Percentiles rank a stretch among this genome's conserved stretches.
Conservation (phyloP, 2,113 vertebrate genomes). For the Tinamus guttatus region DNA sequence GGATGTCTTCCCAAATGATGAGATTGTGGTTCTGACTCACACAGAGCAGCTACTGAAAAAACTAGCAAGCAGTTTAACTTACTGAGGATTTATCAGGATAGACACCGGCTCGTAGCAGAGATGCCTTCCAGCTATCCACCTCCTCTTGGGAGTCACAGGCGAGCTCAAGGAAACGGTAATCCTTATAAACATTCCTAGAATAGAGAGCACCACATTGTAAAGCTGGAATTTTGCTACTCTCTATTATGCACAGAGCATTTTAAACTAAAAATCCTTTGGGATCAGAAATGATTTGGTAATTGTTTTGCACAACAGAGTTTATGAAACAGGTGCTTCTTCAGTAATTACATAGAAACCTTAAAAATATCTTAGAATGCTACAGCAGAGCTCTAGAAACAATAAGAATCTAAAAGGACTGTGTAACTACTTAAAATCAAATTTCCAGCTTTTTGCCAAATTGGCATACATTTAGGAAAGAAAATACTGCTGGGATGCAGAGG, state of each 20-base stretch:
- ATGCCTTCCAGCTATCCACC: constrained; percentile 96
- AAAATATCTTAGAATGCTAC: neutral
- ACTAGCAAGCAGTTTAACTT: constrained; percentile 68
- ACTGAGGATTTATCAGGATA: constrained; percentile 90
- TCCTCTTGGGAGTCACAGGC: constrained; percentile 91
- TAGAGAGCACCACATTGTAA: constrained; percentile 63
- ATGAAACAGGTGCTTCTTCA: constrained; percentile 27
- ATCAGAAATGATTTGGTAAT: constrained; percentile 29
- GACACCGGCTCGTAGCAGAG: constrained; percentile 90
- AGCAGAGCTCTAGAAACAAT: constrained; percentile 26
- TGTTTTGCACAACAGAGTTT: constrained; percentile 9
- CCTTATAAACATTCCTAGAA: constrained; percentile 95
- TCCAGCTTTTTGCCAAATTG: neutral
- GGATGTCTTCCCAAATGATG: neutral
- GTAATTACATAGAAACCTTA: constrained; percentile 23
- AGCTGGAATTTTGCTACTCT: constrained; percentile 25
- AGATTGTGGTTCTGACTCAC: neutral
- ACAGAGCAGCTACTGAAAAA: constrained; percentile 42
- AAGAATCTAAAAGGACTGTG: neutral
- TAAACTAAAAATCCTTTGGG: constrained; percentile 26
- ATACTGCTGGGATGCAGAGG: neutral
- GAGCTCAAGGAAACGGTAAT: constrained; percentile 92
- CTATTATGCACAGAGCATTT: neutral
- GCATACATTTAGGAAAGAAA: neutral
- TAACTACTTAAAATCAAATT: constrained; percentile 34